phyloP scores from a whole-genome alignment of 2,888 invertebrate species.

The Caenorhabditis parvicauda region DNA sequence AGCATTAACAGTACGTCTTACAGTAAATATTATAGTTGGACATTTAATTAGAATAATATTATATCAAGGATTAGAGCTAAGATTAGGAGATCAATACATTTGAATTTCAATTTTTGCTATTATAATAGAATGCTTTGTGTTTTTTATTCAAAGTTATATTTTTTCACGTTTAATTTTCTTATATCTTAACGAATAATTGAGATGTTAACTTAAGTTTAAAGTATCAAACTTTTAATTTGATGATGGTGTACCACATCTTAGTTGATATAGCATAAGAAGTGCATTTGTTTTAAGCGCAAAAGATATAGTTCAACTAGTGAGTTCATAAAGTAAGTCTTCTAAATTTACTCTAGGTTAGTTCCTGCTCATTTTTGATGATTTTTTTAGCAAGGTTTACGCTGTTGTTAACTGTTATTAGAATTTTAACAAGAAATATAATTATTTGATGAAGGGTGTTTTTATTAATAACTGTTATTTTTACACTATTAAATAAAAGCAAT shows the following conservation, averaged over 20 bases:
- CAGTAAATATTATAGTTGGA: conserved; percentile 51
- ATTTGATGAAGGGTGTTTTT: conserved; percentile 40
- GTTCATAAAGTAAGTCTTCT: conserved; percentile 45
- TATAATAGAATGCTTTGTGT: conserved; percentile 54
- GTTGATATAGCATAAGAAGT: conserved; percentile 52
- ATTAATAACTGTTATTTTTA: conserved; percentile 36
- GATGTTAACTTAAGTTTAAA: conserved; percentile 49
- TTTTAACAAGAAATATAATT: conserved; percentile 27
- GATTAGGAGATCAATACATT: conserved; percentile 41
- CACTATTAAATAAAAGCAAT: conserved; percentile 29
- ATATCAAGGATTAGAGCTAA: conserved; percentile 39
- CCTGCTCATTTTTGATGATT: conserved; percentile 44
- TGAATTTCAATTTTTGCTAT: conserved; percentile 43
- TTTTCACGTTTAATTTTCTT: conserved; percentile 49
- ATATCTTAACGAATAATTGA: conserved; percentile 45
- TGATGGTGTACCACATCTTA: conserved; percentile 53
- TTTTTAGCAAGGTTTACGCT: conserved; percentile 32
- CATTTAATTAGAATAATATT: conserved; percentile 45
- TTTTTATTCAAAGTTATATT: conserved; percentile 51
- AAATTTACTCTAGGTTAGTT: conserved; percentile 43
- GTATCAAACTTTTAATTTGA: conserved; percentile 48
- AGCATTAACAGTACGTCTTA: conserved; percentile 50
- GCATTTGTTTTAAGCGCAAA: conserved; percentile 53
- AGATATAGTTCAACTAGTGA: conserved; percentile 45
- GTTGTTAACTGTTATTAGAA: conserved; percentile 21